Evolutionary conservation across 37 sponge, comb jelly and placozoan species (phyloP).

Genomic region (Dysidea cf. avara): DNA sequence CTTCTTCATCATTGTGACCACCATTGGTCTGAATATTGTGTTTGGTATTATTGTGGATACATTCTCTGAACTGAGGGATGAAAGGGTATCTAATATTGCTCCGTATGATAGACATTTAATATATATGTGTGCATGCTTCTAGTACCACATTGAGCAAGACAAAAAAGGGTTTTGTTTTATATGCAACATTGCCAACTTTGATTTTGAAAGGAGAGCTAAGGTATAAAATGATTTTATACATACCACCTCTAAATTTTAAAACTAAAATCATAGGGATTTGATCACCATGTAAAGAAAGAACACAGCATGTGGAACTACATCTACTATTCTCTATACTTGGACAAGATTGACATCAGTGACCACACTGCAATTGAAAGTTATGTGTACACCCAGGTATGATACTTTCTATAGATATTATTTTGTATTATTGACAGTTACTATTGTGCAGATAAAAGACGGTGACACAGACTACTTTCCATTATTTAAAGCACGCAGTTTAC

Average conservation of each 20-base stretch:
- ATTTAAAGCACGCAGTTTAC: too few relatives aligned
- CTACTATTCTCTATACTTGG: background rate
- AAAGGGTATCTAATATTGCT: conserved; percentile 12
- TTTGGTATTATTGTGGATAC: conserved; percentile 66
- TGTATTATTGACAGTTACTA: too few relatives aligned
- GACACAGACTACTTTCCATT: too few relatives aligned
- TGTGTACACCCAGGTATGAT: background rate
- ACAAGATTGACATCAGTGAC: background rate
- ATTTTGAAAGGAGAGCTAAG: too few relatives aligned
- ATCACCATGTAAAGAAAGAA: conserved; percentile 5
- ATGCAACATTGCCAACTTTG: too few relatives aligned
- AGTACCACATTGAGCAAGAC: too few relatives aligned
- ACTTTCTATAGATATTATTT: too few relatives aligned
- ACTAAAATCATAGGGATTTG: conserved; percentile 9
- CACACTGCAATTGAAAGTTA: conserved; percentile 20
- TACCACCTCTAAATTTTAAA: background rate
- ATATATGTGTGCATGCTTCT: too few relatives aligned
- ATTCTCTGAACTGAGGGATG: conserved; percentile 56
- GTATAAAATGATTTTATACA: too few relatives aligned
- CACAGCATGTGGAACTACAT: conserved; percentile 23
- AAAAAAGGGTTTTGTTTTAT: too few relatives aligned
- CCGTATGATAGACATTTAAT: too few relatives aligned
- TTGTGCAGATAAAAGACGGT: too few relatives aligned
- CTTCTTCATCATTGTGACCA: conserved; percentile 50
- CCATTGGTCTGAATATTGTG: conserved; percentile 54